Base-by-base conservation (phyloP, 2,888 invertebrate species). In the Ryuthela nishihirai region DNA sequence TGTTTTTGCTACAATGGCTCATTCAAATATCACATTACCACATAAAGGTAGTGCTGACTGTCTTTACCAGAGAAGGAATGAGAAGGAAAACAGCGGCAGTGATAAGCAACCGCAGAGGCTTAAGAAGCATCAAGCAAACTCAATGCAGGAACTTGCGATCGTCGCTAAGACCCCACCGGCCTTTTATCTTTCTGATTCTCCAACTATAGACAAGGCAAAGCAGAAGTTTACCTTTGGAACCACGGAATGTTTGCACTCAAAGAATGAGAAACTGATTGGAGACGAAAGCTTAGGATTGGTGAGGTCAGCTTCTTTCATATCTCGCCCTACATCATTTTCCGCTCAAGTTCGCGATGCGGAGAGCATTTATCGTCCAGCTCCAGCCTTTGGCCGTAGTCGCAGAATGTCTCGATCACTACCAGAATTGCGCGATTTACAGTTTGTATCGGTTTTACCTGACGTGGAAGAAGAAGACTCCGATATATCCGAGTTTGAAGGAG, bases 341-440 rank as follows among this genome's bases (percentile, higher is more conserved):
- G 34, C 24, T 26, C 26, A n/a, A 5, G 9, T 20, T 20, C 9
- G 23, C 10, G 29, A 26, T 26, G 7, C 24, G 25, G 49, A 42
- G 18, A 42, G 25, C 17, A 18, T 24, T 20, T 25, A 29, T 20
- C 38, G 29, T 3, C 49, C 49, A 24, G 24, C 32, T 9, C 42
- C 52, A 38, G 38, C 56, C 6, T 58, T 58, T 23, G 56, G 56
- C 3, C 46, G 56, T 15, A 52, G 50, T 25, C 44, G 59, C 10
- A 53, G 59, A 24, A 59, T 59, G 59, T 59, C 59, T 10, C 38
- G 45, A 2, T 59, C 59, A 2, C 12, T 59, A 20, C 59, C 59
- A n/a, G 59, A 59, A 40, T n/a, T 59, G 10, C 47, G 59, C 5
- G 59, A 59, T 21, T 15, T 53, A 12, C 59, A 53, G 24, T 48